Base-by-base conservation (phyloP, 2,888 invertebrate genomes). In the Pimpla rufipes region DNA sequence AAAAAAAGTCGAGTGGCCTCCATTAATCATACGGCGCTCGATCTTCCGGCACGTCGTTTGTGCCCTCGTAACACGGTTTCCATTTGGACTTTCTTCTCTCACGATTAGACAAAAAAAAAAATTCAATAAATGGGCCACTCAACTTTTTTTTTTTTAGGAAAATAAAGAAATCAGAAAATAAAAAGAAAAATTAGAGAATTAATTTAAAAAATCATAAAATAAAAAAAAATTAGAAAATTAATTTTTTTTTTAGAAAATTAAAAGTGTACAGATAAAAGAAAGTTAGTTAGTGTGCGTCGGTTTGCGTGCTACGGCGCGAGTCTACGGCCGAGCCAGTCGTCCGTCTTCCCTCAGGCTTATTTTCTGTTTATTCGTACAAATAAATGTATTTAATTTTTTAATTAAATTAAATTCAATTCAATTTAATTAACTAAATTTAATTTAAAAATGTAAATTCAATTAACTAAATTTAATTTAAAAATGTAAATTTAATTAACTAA, bases 301-400 rank as follows among this genome's bases (percentile, higher is more conserved):
- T 88, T 90, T 91, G 92, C 92, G 92, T 92, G 93, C 92, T 93
- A 92, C 93, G 92, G 92, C 92, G 92, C 92, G 93, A 93, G 92
- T 92, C 93, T 93, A 93, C 91, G 90, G 90, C 86, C 86, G 87
- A 88, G 87, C 88, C 88, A 87, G 87, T 80, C 67, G 75, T 86
- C 70, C 73, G 71, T 81, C 84, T 59, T 85, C 83, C 75, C 83
- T 82, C 64, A 75, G 85, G n/a, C 47, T 67, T 16, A 55, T 37
- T 16, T 50, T 2, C 42, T 83, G 68, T 13, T 55, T 29, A 55
- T n/a, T 52, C 11, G 29, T 50, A 16, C 35, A 11, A 16, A 47
- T 50, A 21, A 64, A 52, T n/a, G 16, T 16, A 13, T 11, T 37
- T 52, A 11, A 13, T 35, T 47, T 57, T 62, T 76, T 50, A 29